These are phyloP conservation scores for Drosophila prolongata DNA, from an alignment of 2,888 invertebrate genomes.

Conservation along the genomic window DNA sequence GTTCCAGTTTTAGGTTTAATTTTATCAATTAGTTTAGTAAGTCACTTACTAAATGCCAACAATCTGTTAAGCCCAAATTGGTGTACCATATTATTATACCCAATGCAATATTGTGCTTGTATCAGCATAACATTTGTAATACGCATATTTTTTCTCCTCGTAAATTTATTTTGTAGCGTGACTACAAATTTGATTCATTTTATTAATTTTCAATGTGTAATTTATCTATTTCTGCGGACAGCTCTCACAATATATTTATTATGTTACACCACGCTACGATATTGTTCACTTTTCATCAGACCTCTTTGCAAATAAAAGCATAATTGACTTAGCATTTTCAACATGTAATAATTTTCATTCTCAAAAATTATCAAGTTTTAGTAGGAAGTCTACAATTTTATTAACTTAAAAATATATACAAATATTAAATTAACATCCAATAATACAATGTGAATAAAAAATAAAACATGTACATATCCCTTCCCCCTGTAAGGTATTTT, in stretches of 20 bases:
- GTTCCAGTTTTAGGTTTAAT: background rate
- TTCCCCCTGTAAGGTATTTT: no score
- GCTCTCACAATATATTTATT: slow-evolving; percentile 5
- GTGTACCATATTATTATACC: background rate
- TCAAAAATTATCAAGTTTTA: no score
- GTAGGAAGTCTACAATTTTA: no score
- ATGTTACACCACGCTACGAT: background rate
- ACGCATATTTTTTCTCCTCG: no score
- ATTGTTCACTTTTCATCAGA: background rate
- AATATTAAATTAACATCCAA: no score
- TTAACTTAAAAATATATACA: no score
- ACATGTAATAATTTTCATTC: no score
- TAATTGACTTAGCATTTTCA: background rate
- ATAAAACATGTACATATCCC: background rate
- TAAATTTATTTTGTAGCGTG: no score
- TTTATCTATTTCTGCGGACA: slow-evolving; percentile 12
- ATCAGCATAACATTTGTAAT: no score
- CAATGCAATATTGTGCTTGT: background rate
- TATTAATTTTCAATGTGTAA: slow-evolving; percentile 9
- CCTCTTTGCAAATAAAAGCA: background rate
- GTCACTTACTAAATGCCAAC: no score
- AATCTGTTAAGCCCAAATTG: no score
- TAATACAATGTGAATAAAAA: background rate
- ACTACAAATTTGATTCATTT: background rate
- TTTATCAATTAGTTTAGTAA: background rate